These are phyloP conservation scores for Phrynocephalus forsythii DNA, from an alignment of 2,797 vertebrate genomes.

Conservation along the genomic window DNA sequence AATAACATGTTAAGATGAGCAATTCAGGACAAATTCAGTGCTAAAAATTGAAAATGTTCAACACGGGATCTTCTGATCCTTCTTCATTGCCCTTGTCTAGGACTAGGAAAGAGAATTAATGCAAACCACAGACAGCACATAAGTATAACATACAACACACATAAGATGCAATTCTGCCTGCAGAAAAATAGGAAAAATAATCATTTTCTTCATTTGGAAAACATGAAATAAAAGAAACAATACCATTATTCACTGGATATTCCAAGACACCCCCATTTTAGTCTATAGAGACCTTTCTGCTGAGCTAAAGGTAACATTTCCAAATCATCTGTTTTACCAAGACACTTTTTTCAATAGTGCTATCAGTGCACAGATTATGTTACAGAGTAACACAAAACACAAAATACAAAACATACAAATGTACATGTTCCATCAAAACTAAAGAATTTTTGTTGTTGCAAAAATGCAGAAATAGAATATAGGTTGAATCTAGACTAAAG, in stretches of 20 bases:
- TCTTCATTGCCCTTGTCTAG: neutral
- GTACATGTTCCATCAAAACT: neutral
- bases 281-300: neutral
- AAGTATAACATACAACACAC: conserved; percentile 36
- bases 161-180: conserved; percentile 21
- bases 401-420: neutral
- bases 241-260: neutral
- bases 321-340: neutral
- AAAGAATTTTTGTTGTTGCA: neutral
- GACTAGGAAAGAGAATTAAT: neutral
- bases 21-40: conserved; percentile 40
- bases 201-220: neutral
- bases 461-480: neutral
- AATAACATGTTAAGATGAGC: neutral
- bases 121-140: conserved; percentile 22
- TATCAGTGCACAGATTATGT: conserved; percentile 11
- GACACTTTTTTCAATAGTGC: neutral
- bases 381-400: neutral
- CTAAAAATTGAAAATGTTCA: neutral
- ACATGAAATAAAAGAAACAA: neutral
- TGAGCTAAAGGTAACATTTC: neutral
- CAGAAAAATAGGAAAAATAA: neutral
- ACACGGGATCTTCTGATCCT: conserved; percentile 5
- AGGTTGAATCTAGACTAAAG: neutral
- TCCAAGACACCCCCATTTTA: conserved; percentile 6